Conservation (phyloP, 2,113 vertebrate species). For the zebrafish (Danio rerio) region DNA sequence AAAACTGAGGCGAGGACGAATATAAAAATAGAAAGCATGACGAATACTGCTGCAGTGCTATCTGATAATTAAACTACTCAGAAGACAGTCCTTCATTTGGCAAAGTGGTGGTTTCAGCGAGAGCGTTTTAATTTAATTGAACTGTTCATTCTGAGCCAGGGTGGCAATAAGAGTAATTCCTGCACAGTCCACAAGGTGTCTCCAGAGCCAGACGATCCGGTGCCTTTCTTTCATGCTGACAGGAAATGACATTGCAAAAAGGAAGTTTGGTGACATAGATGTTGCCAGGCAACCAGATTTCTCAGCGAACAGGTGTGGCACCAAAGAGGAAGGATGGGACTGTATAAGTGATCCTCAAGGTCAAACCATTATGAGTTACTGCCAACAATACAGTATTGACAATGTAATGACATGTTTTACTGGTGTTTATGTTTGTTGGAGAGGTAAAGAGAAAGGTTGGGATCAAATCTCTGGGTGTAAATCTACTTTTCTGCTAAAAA, state of each 20-base stretch:
- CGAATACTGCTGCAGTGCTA: background rate
- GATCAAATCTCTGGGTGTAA: too few species aligned
- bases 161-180: conserved; percentile 18
- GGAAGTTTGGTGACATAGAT: conserved; percentile 58
- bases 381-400: background rate
- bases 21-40: background rate
- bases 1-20: background rate
- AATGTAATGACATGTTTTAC: background rate
- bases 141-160: background rate
- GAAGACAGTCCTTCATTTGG: background rate
- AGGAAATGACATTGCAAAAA: conserved; percentile 73
- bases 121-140: conserved; percentile 26
- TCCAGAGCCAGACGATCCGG: conserved; percentile 25
- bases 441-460: background rate
- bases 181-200: conserved; percentile 64
- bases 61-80: background rate
- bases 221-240: background rate
- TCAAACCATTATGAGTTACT: background rate
- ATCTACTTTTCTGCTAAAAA: too few species aligned
- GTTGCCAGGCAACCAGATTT: conserved; percentile 66
- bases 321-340: conserved; percentile 35
- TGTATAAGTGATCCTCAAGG: conserved; percentile 12
- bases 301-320: conserved; percentile 56
- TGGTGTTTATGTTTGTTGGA: background rate
- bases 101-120: conserved; percentile 26